phyloP scores from a whole-genome alignment of 2,797 vertebrate species.

The Acrocephalus scirpaceus region DNA sequence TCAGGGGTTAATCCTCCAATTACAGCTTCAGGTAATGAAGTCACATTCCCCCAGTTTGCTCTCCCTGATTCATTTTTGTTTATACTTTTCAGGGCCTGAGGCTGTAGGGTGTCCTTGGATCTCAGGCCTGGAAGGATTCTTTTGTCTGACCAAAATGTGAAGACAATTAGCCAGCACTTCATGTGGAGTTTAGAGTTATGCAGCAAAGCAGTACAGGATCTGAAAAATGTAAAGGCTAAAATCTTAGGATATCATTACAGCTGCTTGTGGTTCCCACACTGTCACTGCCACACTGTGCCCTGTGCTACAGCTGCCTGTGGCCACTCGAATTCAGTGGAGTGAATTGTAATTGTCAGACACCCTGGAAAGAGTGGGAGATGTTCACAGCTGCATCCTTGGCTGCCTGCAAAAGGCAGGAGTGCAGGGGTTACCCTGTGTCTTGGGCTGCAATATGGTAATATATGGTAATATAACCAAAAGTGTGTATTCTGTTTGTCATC shows the following conservation, averaged over 20 bases:
- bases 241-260: not conserved
- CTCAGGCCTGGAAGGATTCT: not conserved
- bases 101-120: too few species aligned
- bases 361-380: not conserved
- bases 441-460: too few species aligned
- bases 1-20: too few species aligned
- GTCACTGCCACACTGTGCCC: not conserved
- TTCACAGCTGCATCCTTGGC: not conserved
- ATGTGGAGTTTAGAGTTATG: not conserved
- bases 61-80: too few species aligned
- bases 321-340: not conserved
- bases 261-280: not conserved
- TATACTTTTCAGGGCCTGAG: not conserved
- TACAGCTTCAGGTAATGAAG: too few species aligned
- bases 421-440: rapidly evolving
- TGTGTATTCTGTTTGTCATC: too few species aligned
- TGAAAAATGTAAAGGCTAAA: not conserved
- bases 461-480: too few species aligned
- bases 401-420: not conserved
- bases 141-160: not conserved
- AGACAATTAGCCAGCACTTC: too few species aligned
- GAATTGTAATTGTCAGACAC: not conserved
- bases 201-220: not conserved
- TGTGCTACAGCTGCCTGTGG: not conserved
- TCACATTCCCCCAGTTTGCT: too few species aligned